Percentiles rank a stretch among this genome's conserved stretches.
Conservation (phyloP, 2,888 invertebrate genomes). For the Odontothrips loti region DNA sequence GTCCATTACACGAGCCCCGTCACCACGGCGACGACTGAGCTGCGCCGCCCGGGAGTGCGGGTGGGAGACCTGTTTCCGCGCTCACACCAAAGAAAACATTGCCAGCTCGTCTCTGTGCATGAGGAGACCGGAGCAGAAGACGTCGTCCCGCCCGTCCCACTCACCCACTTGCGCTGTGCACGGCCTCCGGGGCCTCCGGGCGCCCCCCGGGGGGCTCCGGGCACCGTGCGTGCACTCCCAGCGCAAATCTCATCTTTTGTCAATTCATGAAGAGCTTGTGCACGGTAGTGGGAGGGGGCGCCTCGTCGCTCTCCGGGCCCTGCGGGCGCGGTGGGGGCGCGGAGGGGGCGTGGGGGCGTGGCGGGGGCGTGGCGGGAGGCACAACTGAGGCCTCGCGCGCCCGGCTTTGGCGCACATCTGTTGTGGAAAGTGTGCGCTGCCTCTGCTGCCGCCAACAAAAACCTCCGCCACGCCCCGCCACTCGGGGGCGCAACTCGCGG, state of each 20-base stretch:
- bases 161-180: neutral
- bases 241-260: conserved; percentile 25
- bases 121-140: no score
- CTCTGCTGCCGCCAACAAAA: conserved; percentile 3
- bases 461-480: conserved; percentile 9
- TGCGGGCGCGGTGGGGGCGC: neutral
- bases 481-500: neutral
- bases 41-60: no score
- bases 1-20: neutral
- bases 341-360: neutral
- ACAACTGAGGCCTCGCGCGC: neutral
- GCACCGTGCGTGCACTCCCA: neutral
- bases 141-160: neutral
- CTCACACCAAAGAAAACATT: no score
- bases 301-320: neutral
- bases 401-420: conserved; percentile 6
- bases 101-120: neutral
- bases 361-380: neutral
- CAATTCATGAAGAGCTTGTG: conserved; percentile 20
- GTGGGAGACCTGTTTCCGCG: no score
- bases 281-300: neutral
- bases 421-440: conserved; percentile 9
- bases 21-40: no score
- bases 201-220: neutral
- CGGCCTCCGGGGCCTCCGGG: neutral